phyloP scores from a whole-genome alignment of 2,888 invertebrate genomes.

The Galerucella calmariensis region DNA sequence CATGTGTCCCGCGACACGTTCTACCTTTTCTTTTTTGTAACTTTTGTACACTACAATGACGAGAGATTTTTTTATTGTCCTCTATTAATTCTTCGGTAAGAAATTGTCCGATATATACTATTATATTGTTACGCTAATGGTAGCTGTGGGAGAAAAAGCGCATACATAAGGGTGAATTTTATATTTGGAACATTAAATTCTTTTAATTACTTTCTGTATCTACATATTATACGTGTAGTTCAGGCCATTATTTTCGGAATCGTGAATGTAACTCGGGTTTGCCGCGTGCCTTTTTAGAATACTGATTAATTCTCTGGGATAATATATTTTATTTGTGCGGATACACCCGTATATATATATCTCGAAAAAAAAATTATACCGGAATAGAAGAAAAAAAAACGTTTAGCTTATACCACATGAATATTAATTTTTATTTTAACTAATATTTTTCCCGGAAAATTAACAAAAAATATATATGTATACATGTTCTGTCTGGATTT shows the following conservation, averaged over 20 bases:
- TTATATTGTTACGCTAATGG: conserved; percentile 34
- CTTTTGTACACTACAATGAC: no score
- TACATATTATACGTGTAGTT: conserved; percentile 64
- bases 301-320: conserved; percentile 61
- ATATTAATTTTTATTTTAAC: conserved; percentile 53
- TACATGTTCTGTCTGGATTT: conserved; percentile 11
- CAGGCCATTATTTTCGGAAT: conserved; percentile 62
- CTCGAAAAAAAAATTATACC: conserved; percentile 51
- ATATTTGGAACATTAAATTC: conserved; percentile 65
- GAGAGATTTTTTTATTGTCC: no score
- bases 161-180: conserved; percentile 60
- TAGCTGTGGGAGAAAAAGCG: conserved; percentile 31
- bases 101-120: neutral
- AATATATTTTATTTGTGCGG: conserved; percentile 59
- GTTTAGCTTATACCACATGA: conserved; percentile 55
- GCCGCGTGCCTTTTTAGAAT: conserved; percentile 58
- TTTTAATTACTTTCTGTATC: conserved; percentile 65
- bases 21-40: no score
- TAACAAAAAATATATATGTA: neutral
- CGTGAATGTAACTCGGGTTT: conserved; percentile 50
- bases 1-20: no score
- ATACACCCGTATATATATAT: conserved; percentile 46
- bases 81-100: neutral
- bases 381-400: conserved; percentile 51
- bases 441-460: conserved; percentile 38